phyloP scores from a whole-genome alignment of 2,888 invertebrate species.

The Hemaris fuciformis region DNA sequence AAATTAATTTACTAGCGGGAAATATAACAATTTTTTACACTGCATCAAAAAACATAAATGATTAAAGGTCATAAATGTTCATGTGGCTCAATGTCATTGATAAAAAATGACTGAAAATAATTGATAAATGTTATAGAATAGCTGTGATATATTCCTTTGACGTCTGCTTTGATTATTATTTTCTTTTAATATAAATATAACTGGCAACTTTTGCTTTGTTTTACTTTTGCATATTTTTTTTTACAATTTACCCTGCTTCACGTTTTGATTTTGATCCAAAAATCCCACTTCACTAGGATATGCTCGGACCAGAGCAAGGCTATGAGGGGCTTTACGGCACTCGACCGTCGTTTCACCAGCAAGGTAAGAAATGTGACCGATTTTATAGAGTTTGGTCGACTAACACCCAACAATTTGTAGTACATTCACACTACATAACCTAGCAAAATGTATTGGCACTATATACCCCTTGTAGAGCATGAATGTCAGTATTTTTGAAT shows the following conservation, averaged over 20 bases:
- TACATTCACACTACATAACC: constrained; percentile 16
- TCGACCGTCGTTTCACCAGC: constrained; percentile 94
- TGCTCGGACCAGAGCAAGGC: constrained; percentile 94
- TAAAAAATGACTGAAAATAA: not conserved
- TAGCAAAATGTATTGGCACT: not conserved
- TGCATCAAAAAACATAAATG: not conserved
- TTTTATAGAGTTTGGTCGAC: constrained; percentile 44
- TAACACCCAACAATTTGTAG: constrained; percentile 42
- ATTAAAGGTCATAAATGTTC: not conserved
- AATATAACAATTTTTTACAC: not conserved
- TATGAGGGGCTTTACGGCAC: constrained; percentile 97
- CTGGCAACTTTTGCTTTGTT: constrained; percentile 13
- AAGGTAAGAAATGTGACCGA: constrained; percentile 83
- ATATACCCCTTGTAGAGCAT: constrained; percentile 3
- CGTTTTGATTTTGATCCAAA: constrained; percentile 45
- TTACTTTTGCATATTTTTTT: constrained; percentile 38
- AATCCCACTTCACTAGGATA: constrained; percentile 85
- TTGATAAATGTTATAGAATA: not conserved
- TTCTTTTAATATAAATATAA: not conserved
- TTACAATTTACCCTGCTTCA: constrained; percentile 31
- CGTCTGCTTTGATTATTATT: not conserved
- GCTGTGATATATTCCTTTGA: not conserved
- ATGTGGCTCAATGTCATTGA: not conserved
- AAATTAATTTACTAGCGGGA: not conserved
- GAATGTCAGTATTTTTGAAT: not conserved